A percentile compares a stretch with the other conserved stretches of the same genome.
These are phyloP conservation scores for Apotomis capreana DNA, from an alignment of 2,888 invertebrate species.

Conservation along the genomic window DNA sequence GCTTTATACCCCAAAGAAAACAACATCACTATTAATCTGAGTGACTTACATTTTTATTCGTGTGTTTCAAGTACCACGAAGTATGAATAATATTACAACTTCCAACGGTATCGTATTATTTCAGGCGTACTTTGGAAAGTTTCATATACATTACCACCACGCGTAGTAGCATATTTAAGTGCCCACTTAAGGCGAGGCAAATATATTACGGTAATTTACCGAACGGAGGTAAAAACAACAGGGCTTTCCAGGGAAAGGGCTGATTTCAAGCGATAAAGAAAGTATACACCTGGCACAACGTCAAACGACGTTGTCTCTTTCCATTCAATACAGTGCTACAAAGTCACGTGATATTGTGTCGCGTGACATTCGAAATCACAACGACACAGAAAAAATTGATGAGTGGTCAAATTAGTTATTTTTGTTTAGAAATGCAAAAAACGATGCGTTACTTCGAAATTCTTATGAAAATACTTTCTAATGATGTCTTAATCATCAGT, in stretches of 20 bases:
- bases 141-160: slow-evolving; percentile 20
- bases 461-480: too few species aligned
- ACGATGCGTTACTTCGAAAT: too few species aligned
- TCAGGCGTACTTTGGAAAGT: slow-evolving; percentile 14
- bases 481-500: too few species aligned
- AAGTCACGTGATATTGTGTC: too few species aligned
- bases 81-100: not conserved
- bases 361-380: too few species aligned
- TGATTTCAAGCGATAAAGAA: slow-evolving; percentile 42
- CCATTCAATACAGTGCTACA: too few species aligned
- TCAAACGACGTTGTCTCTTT: too few species aligned
- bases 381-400: too few species aligned
- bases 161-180: slow-evolving; percentile 65
- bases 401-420: too few species aligned
- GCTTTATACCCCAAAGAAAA: not conserved
- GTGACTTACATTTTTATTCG: not conserved
- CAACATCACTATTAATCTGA: not conserved
- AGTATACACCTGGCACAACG: too few species aligned
- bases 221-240: slow-evolving; percentile 53
- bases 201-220: slow-evolving; percentile 71
- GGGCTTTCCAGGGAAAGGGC: slow-evolving; percentile 45
- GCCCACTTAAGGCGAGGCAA: slow-evolving; percentile 66
- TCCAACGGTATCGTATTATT: slow-evolving; percentile 6
- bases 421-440: too few species aligned
- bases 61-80: not conserved